Percentiles rank a stretch among this genome's conserved stretches.
phyloP scores from a whole-genome alignment of 2,113 vertebrate species.

The Toxotes jaculatrix region DNA sequence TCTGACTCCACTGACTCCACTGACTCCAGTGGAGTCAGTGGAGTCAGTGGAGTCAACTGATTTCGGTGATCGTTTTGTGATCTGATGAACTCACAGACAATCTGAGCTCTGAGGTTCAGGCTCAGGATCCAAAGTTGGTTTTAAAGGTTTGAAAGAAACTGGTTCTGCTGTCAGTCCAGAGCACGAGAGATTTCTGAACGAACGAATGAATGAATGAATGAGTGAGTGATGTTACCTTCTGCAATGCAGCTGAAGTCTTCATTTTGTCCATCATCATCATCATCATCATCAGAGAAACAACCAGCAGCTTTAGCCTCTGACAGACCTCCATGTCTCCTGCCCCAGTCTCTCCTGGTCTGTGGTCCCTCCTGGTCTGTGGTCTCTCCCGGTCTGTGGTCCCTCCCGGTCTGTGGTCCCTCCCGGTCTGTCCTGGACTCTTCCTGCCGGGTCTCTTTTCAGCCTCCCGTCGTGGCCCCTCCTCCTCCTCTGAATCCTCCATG shows the following conservation, averaged over 20 bases:
- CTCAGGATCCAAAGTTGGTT: neutral
- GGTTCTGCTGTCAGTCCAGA: neutral
- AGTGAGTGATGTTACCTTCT: slow-evolving; percentile 45
- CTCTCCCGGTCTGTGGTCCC: neutral
- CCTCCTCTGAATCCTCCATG: neutral
- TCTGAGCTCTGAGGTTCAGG: neutral
- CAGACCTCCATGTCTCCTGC: slow-evolving; percentile 44
- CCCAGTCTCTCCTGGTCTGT: neutral
- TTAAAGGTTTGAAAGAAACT: too few relatives aligned
- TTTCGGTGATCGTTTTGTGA: too few relatives aligned
- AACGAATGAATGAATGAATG: neutral
- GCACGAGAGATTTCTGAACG: neutral
- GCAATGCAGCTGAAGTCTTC: slow-evolving; percentile 1
- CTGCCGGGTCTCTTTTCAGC: slow-evolving; percentile 27
- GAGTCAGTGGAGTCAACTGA: too few relatives aligned
- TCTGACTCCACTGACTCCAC: too few relatives aligned
- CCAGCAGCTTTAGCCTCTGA: slow-evolving; percentile 24
- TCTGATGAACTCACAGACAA: too few relatives aligned
- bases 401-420: neutral
- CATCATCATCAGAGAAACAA: slow-evolving; percentile 18
- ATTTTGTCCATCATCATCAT: slow-evolving; percentile 18
- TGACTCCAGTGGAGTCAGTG: too few relatives aligned
- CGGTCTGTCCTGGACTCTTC: neutral
- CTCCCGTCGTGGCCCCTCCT: neutral
- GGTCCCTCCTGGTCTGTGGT: neutral